These are phyloP conservation scores for Sebastes fasciatus DNA, from an alignment of 2,113 vertebrate species.

Conservation along the genomic window DNA sequence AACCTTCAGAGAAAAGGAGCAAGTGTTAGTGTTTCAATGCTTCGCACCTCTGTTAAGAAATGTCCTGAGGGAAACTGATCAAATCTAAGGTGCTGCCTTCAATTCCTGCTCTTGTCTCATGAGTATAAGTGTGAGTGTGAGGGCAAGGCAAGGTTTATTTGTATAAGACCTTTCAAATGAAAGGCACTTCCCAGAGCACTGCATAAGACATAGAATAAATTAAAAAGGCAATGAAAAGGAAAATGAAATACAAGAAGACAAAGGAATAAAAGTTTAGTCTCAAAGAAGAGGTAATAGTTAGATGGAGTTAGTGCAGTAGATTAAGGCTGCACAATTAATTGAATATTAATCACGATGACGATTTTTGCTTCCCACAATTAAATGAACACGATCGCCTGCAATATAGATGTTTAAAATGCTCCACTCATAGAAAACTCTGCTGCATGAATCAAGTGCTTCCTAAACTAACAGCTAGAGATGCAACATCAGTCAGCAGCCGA, in stretches of 20 bases:
- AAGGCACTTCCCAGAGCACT: not conserved
- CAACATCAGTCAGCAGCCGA: too few species aligned
- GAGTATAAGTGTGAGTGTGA: not conserved
- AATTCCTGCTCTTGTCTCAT: not conserved
- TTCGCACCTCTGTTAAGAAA: not conserved
- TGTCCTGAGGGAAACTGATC: not conserved
- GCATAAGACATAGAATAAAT: not conserved
- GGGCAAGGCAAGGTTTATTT: not conserved
- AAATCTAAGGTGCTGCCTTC: not conserved
- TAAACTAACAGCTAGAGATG: too few species aligned
- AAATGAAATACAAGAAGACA: conserved; percentile 1
- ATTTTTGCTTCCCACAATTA: too few species aligned
- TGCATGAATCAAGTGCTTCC: too few species aligned
- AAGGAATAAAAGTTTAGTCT: not conserved
- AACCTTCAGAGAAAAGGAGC: conserved; percentile 1
- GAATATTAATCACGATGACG: too few species aligned
- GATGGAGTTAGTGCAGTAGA: not conserved
- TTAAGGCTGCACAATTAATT: too few species aligned
- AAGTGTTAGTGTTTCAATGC: not conserved
- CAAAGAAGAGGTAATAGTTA: too few species aligned
- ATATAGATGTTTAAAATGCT: too few species aligned
- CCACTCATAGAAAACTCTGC: too few species aligned
- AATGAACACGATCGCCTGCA: too few species aligned
- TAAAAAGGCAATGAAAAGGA: conserved; percentile 2
- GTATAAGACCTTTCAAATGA: not conserved